Evolutionary conservation across 2,113 vertebrate genomes (phyloP).

Genomic region (Parus major): DNA sequence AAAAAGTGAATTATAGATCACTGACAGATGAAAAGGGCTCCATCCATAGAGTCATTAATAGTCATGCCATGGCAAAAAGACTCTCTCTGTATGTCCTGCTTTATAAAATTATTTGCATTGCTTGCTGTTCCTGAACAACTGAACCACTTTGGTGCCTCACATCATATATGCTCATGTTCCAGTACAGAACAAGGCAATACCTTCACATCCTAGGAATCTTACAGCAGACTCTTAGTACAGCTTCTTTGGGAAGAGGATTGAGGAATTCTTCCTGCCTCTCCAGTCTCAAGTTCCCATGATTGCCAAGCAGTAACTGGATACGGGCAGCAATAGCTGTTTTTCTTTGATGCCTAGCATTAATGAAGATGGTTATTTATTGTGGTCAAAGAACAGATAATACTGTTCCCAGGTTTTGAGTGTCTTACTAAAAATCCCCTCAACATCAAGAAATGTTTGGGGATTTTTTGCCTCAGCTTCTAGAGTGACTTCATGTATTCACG

Average conservation of each 20-base stretch:
- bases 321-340: background rate
- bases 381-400: background rate
- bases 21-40: background rate
- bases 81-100: background rate
- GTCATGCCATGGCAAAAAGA: accelerated
- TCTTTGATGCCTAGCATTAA: background rate
- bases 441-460: background rate
- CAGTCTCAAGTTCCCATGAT: background rate
- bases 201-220: background rate
- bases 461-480: background rate
- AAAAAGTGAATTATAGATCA: background rate
- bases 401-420: background rate
- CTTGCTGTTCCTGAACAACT: background rate
- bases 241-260: background rate
- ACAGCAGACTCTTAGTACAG: background rate
- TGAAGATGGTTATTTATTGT: background rate
- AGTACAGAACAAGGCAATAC: background rate
- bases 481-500: background rate
- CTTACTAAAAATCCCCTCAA: background rate
- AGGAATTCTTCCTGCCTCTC: background rate
- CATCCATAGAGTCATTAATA: background rate
- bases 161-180: background rate
- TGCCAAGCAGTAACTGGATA: background rate
- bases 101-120: background rate
- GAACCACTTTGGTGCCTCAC: background rate